A percentile compares a stretch with the other conserved stretches of the same genome.
Evolutionary conservation across 1,140 invertebrate species (phyloP).

Genomic region (Diuraphis noxia): DNA sequence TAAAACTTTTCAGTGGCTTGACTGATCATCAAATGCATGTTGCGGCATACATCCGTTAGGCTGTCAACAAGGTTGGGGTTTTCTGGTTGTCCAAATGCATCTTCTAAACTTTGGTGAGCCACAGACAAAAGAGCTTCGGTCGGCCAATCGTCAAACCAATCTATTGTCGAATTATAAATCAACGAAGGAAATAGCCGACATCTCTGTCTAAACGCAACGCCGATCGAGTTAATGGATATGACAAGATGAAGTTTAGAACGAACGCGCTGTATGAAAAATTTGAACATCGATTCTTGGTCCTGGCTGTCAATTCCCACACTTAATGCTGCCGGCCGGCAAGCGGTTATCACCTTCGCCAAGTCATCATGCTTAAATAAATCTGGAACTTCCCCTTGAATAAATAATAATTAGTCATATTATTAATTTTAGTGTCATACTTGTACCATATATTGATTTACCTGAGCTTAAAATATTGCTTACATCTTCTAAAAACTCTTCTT

Average conservation of each 20-base stretch:
- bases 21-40: slow-evolving; percentile 78
- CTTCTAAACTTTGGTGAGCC: slow-evolving; percentile 66
- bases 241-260: slow-evolving; percentile 80
- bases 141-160: slow-evolving; percentile 92
- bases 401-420: neutral
- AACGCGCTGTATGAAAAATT: slow-evolving; percentile 80
- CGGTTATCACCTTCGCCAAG: slow-evolving; percentile 78
- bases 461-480: slow-evolving; percentile 90
- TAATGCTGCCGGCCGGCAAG: slow-evolving; percentile 71
- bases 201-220: slow-evolving; percentile 77
- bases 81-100: slow-evolving; percentile 60
- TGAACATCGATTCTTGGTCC: slow-evolving; percentile 77
- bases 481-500: slow-evolving; percentile 90
- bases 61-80: slow-evolving; percentile 61
- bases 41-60: slow-evolving; percentile 72
- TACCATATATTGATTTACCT: slow-evolving; percentile 59
- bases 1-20: slow-evolving; percentile 74
- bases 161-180: slow-evolving; percentile 91
- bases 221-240: slow-evolving; percentile 86
- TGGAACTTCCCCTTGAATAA: slow-evolving; percentile 74
- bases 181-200: slow-evolving; percentile 88
- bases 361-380: slow-evolving; percentile 85
- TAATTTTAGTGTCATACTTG: neutral
- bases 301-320: slow-evolving; percentile 69
- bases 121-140: slow-evolving; percentile 83